Percentiles rank a stretch among this genome's conserved stretches.
phyloP scores from a whole-genome alignment of 2,888 invertebrate species.

The Eilema sororculum region DNA sequence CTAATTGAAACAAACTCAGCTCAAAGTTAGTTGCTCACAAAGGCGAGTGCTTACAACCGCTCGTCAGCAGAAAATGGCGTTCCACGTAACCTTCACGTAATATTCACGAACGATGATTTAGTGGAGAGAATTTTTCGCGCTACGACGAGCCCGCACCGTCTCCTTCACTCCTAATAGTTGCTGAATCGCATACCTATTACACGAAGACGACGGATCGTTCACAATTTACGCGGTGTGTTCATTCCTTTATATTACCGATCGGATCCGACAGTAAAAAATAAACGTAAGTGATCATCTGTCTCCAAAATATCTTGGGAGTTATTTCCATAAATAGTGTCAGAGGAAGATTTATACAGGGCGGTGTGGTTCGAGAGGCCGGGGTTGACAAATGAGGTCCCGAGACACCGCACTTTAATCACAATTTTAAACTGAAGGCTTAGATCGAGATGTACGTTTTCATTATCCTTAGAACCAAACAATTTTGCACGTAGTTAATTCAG shows the following conservation, averaged over 20 bases:
- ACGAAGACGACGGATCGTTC: constrained; percentile 49
- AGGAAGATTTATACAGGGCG: constrained; percentile 64
- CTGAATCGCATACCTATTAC: constrained; percentile 69
- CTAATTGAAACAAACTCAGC: constrained; percentile 69
- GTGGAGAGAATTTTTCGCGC: constrained; percentile 65
- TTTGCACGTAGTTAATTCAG: constrained; percentile 22
- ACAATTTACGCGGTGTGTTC: constrained; percentile 40
- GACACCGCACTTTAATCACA: constrained; percentile 58
- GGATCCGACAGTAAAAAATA: constrained; percentile 50
- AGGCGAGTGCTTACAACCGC: constrained; percentile 46
- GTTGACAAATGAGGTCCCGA: constrained; percentile 66
- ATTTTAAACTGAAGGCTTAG: constrained; percentile 55
- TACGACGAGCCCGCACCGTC: constrained; percentile 35
- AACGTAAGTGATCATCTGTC: constrained; percentile 60
- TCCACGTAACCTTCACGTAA: constrained; percentile 57
- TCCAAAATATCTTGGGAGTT: constrained; percentile 58
- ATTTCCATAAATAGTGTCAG: constrained; percentile 70
- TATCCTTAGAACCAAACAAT: constrained; percentile 53
- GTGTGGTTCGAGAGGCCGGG: constrained; percentile 57
- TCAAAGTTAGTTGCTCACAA: constrained; percentile 53
- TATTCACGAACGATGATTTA: constrained; percentile 67
- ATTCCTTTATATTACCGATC: constrained; percentile 30
- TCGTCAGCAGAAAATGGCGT: constrained; percentile 55
- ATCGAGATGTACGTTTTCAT: constrained; percentile 29
- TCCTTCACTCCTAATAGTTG: constrained; percentile 60